Evolutionary conservation across 2,113 vertebrate genomes (phyloP).

Genomic region (Pelodiscus sinensis): DNA sequence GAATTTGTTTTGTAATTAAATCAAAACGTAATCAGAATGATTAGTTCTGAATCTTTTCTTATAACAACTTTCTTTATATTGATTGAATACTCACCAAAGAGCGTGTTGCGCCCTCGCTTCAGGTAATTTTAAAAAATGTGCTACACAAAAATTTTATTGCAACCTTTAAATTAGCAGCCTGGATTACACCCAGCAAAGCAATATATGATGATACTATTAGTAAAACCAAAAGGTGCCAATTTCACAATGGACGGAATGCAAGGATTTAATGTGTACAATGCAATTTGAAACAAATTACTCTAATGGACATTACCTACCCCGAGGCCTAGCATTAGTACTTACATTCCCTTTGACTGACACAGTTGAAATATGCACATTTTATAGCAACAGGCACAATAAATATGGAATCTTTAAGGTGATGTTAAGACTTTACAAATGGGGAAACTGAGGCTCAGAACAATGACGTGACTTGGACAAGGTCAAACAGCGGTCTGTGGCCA

Average conservation of each 20-base stretch:
- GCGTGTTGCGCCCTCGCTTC: fast-evolving
- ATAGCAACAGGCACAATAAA: neutral
- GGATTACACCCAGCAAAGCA: neutral
- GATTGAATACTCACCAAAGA: neutral
- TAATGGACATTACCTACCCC: neutral
- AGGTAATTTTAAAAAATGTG: neutral
- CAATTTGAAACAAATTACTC: neutral
- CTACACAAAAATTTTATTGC: neutral
- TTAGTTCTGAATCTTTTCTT: neutral
- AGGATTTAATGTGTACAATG: fast-evolving
- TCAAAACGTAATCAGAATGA: neutral
- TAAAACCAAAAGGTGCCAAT: neutral
- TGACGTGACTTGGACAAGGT: neutral
- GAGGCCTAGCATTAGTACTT: neutral
- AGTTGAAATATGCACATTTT: neutral
- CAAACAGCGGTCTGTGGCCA: neutral
- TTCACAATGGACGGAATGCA: neutral
- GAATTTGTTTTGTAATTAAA: neutral
- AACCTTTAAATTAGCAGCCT: neutral
- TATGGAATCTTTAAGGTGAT: neutral
- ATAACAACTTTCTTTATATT: neutral
- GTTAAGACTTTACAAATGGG: neutral
- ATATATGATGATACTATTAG: neutral
- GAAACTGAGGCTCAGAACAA: neutral
- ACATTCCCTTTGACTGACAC: neutral